Evolutionary conservation across 2,797 vertebrate genomes (phyloP), one percentile per base, ranked within the genome.

Genomic region (Darevskia nairensis): DNA sequence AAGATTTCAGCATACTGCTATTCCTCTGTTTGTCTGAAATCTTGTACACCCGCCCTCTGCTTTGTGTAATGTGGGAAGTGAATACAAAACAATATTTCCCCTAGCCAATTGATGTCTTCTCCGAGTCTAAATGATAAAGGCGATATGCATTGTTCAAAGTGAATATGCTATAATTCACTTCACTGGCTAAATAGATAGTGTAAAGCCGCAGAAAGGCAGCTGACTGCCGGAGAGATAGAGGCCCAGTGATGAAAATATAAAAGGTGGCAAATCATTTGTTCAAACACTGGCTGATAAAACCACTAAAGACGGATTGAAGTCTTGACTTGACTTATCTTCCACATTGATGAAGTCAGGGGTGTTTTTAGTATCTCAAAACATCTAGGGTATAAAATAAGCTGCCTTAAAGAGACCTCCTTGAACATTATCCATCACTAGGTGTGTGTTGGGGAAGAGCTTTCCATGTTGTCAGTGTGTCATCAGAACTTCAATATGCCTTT

Each of bases 171-270:
- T 96, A 97, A 96, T 94, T 97, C 96, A 95, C 94, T 96, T 96
- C 95, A 94, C 93, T 89, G 89, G 88, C 94, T 96, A 95, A 97
- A 95, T 92, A 94, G 97, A 98, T 97, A 97, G 97, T 95, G 94
- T 96, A 97, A 95, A 95, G 96, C 92, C 94, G 88, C 95, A 93
- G 90, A 96, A 95, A 95, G 94, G 93, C 95, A 96, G 96, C 95
- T 94, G 91, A 95, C 94, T 97, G 90, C 89, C 95, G 84, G 90
- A 92, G 92, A 95, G 93, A 96, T 94, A 94, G 29, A 95, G 91
- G 92, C 80, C 91, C 92, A 92, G 88, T 93, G 95, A 97, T 95
- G 96, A 94, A 97, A 96, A 96, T 95, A 95, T 92, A 93, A 96
- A 94, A 92, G 66, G 89, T 93, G 94, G 94, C 93, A 95, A 96